Conservation (phyloP, 2,888 invertebrate species). For the Zhengitettix transpicula region DNA sequence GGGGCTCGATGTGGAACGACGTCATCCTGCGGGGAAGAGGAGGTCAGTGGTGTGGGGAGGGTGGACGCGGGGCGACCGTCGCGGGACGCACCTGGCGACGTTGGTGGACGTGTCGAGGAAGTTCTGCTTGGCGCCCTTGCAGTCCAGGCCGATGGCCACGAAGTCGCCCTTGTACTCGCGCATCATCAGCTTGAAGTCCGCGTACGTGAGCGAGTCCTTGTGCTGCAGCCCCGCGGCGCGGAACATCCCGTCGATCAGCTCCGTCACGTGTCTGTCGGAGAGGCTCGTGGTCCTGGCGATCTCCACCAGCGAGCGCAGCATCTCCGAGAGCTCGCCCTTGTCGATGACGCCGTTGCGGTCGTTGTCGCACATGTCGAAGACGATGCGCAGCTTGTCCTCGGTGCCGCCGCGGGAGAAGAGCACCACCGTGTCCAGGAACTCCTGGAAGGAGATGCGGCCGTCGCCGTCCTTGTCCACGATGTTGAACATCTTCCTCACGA, state of each 20-base stretch:
- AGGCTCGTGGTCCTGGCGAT: slow-evolving; percentile 83
- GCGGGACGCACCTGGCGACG: slow-evolving; percentile 50
- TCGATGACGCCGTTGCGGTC: slow-evolving; percentile 89
- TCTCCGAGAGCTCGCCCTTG: slow-evolving; percentile 81
- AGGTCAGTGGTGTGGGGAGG: too few species aligned
- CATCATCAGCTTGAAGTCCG: slow-evolving; percentile 91
- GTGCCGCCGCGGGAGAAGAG: slow-evolving; percentile 83
- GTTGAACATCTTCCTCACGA: slow-evolving; percentile 94
- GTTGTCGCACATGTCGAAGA: slow-evolving; percentile 95
- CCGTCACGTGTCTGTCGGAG: slow-evolving; percentile 78
- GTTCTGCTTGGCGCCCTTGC: slow-evolving; percentile 89
- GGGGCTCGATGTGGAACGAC: slow-evolving; percentile 77
- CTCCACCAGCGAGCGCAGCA: slow-evolving; percentile 82
- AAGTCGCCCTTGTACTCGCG: slow-evolving; percentile 91
- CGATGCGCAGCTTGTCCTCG: slow-evolving; percentile 81
- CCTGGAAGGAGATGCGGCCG: slow-evolving; percentile 86
- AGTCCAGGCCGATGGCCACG: slow-evolving; percentile 84
- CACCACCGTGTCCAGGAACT: slow-evolving; percentile 87
- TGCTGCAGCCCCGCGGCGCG: slow-evolving; percentile 80
- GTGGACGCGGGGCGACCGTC: too few species aligned
- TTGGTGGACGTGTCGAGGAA: slow-evolving; percentile 89
- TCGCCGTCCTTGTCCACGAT: slow-evolving; percentile 90
- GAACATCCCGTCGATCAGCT: slow-evolving; percentile 88
- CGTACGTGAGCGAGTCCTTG: slow-evolving; percentile 78
- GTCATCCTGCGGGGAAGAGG: too few species aligned